A percentile compares a stretch with the other conserved stretches of the same genome.
These are phyloP conservation scores for Berghia stephanieae DNA, from an alignment of 1,140 invertebrate genomes.

Conservation along the genomic window DNA sequence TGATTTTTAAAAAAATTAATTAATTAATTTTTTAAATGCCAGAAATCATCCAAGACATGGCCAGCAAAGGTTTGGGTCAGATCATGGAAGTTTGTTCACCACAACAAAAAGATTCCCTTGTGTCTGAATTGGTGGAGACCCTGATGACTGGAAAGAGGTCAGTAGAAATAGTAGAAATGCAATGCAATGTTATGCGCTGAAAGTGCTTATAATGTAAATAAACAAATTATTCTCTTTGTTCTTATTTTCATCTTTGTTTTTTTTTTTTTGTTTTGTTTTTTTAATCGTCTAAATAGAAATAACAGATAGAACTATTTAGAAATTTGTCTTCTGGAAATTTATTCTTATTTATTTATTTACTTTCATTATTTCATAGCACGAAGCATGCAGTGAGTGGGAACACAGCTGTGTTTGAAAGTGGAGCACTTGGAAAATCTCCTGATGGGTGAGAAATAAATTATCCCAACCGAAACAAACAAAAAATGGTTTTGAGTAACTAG, in stretches of 20 bases:
- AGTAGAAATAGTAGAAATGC: too few relatives aligned
- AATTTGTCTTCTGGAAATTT: too few relatives aligned
- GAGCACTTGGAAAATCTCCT: slow-evolving; percentile 83
- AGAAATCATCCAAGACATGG: slow-evolving; percentile 87
- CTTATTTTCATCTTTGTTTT: too few relatives aligned
- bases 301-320: too few relatives aligned
- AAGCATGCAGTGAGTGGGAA: slow-evolving; percentile 78
- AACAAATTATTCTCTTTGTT: too few relatives aligned
- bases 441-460: slow-evolving; percentile 74
- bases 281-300: too few relatives aligned
- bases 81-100: slow-evolving; percentile 82
- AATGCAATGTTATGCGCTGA: too few relatives aligned
- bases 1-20: too few relatives aligned
- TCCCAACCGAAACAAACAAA: too few relatives aligned
- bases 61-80: slow-evolving; percentile 87
- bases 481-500: neutral
- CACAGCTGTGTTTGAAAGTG: slow-evolving; percentile 89
- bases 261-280: too few relatives aligned
- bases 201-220: too few relatives aligned
- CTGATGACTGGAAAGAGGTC: slow-evolving; percentile 78
- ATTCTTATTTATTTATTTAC: too few relatives aligned
- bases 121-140: slow-evolving; percentile 82
- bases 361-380: slow-evolving; percentile 69
- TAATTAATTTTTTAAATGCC: slow-evolving; percentile 7
- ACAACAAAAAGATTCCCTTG: slow-evolving; percentile 76